Evolutionary conservation across 2,797 vertebrate genomes (phyloP), one percentile per base, ranked within the genome.

Genomic region (Taenioides sp.): DNA sequence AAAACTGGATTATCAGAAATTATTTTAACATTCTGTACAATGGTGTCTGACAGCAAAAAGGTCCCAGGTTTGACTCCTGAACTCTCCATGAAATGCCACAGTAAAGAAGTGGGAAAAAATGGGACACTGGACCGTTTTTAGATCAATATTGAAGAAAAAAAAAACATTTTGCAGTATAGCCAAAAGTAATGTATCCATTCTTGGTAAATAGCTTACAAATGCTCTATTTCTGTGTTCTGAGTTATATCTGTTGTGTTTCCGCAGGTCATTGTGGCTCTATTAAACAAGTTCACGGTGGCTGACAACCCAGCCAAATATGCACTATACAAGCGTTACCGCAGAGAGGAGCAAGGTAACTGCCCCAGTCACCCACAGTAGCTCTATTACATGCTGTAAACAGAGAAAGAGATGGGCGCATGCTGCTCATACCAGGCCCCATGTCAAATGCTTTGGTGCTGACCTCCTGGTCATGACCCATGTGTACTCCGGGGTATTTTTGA

Each of bases 301-400:
- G 97, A 99, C 92, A 98, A 98, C 91, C 97, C 97, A 5, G 95
- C 96, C 0, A 99, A 98, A 88, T 99, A 97, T 77, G 96, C 97
- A 86, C 94, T 99, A 90, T 99, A 96, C 86, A 98, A 99, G 78
- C 96, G 95, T 62, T 97, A 93, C 83, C 92, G 90, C 80, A 90
- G 95, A 70, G 96, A 98, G 81, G 98, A 98, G 85, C 98, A 99
- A 91, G 98, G 98, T 99, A 92, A 76, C 76, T 60, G 20, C 23
- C 17, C 4, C 65, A 66, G 17, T 12, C 25, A 20, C 65, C 16
- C 43, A 47, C 43, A 47, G 16, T 47, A 14, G 43, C 12, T 47
- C 43, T 52, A 50, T 66, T 59, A 34, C 57, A 5, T 22, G 14
- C 16, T 0, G 71, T 49, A 49, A 59, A 55, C 62, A 31, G 69